Evolutionary conservation across 1,140 invertebrate genomes (phyloP), one percentile per base, ranked within the genome.

Genomic region (Achroia grisella): DNA sequence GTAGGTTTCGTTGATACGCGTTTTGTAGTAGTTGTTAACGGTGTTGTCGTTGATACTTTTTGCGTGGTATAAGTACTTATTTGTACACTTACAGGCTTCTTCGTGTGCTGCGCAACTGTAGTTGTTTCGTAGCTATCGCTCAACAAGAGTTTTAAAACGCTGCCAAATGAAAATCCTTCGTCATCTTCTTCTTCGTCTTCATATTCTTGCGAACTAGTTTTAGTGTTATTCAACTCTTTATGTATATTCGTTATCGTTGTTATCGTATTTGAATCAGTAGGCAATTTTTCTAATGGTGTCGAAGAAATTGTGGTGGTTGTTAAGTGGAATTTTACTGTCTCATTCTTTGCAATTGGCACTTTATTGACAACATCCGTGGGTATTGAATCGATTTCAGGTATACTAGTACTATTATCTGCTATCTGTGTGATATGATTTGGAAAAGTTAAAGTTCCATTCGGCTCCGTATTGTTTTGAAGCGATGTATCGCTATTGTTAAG

Each of bases 111-210:
- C 0, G 66, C 40, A 15, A 59, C 36, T 13, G 55, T 76, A 32
- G 72, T 82, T 9, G 72, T 54, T 37, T 80, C 83, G 32, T 78
- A 86, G 39, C 56, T 76, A 40, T 86, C 86, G 42, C 87, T 83
- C 13, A 90, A 82, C 13, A 90, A 57, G 2, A 90, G 52, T 54
- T 90, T 83, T 4, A 90, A 62, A 1, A 90, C 87, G 48, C 75
- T 89, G 45, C 89, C 89, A 14, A 90, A 80, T 0, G 88, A 90
- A 52, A 89, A 89, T 34, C 86, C 86, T 17, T 84, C 79, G 5
- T 86, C 79, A 1, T 86, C 80, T 9, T 87, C 81, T 6, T 73
- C 68, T 29, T 87, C 77, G 3, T 75, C 69, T 23, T 78, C 72
- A 32, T 82, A 72, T 23, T 75, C 67, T 39, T 40, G 43, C 27